Conservation (phyloP, 2,888 invertebrate genomes). For the Drosophila imparisetae region DNA sequence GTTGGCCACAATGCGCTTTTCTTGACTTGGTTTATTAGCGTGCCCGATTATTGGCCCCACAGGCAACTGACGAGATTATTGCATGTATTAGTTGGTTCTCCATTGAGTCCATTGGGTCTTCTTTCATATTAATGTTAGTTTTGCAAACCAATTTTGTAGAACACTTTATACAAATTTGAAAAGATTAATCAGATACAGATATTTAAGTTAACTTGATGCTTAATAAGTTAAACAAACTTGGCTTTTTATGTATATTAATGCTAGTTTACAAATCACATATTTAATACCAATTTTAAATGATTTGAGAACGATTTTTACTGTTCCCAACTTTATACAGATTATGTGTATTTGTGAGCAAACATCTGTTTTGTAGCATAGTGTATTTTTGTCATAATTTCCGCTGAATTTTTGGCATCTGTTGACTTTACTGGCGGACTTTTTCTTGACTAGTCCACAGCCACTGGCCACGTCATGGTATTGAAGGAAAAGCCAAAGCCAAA, state of each 20-base stretch:
- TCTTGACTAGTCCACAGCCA: slow-evolving; percentile 43
- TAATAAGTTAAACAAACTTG: too few relatives aligned
- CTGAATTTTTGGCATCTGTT: slow-evolving; percentile 29
- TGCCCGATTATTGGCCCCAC: slow-evolving; percentile 66
- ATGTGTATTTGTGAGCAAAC: not conserved
- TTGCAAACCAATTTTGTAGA: not conserved
- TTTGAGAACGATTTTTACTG: not conserved
- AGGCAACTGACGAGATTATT: slow-evolving; percentile 35
- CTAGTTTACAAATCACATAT: not conserved
- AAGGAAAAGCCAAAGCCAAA: slow-evolving; percentile 10
- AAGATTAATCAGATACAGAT: not conserved
- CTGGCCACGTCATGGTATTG: slow-evolving; percentile 44
- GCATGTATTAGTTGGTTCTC: slow-evolving; percentile 22
- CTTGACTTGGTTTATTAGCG: slow-evolving; percentile 55
- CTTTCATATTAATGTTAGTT: not conserved
- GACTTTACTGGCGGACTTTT: slow-evolving; percentile 22
- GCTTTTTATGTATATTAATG: too few relatives aligned
- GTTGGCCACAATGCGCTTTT: slow-evolving; percentile 23
- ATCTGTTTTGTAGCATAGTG: slow-evolving; percentile 20
- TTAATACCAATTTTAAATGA: not conserved
- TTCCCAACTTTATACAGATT: not conserved
- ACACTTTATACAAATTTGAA: not conserved
- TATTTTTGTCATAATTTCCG: slow-evolving; percentile 15
- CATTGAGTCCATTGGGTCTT: not conserved
- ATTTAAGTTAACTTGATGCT: not conserved